A percentile compares a stretch with the other conserved stretches of the same genome.
Conservation (phyloP, 53 echinoderm and acorn worm genomes). For the Actinopyga echinites region DNA sequence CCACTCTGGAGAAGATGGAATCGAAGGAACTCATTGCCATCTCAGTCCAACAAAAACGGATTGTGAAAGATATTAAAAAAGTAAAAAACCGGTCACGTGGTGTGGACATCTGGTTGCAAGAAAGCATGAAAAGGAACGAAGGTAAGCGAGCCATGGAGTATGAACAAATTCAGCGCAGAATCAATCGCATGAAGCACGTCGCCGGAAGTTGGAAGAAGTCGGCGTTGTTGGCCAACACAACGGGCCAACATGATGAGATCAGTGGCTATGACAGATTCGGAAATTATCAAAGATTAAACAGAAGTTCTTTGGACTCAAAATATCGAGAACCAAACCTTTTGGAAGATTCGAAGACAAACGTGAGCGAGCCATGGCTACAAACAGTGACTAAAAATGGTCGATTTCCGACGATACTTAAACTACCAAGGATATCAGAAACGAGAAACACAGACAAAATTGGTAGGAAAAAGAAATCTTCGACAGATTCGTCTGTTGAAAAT, state of each 20-base stretch:
- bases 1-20: conserved; percentile 19
- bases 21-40: conserved; percentile 24
- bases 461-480: neutral
- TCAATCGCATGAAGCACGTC: conserved; percentile 6
- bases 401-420: neutral
- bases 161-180: conserved; percentile 19
- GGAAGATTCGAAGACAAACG: neutral
- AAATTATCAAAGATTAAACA: neutral
- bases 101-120: conserved; percentile 28
- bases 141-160: conserved; percentile 9
- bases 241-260: neutral
- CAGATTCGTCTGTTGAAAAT: neutral
- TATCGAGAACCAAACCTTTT: too few species aligned
- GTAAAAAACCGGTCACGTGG: conserved; percentile 19
- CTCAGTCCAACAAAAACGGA: conserved; percentile 6
- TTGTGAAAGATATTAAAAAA: conserved; percentile 10
- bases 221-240: neutral
- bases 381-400: neutral
- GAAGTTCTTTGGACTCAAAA: neutral
- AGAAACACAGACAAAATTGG: neutral
- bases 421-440: conserved; percentile 1
- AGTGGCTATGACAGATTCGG: conserved; percentile 8
- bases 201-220: neutral
- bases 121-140: neutral
- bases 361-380: neutral